A percentile compares a stretch with the other conserved stretches of the same genome.
Evolutionary conservation across 2,888 invertebrate species (phyloP).

Genomic region (Cantharis rufa): DNA sequence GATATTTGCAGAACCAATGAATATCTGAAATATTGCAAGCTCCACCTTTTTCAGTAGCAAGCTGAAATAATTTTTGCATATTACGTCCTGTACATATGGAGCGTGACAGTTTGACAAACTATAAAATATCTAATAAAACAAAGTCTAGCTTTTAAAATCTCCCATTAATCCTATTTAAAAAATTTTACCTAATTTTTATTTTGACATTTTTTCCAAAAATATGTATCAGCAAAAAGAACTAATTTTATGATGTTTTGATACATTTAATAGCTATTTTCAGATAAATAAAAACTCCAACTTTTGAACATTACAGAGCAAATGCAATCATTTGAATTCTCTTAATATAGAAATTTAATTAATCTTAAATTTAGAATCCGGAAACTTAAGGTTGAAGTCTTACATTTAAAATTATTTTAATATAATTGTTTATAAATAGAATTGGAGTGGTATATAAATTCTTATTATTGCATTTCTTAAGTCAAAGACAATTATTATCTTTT

Average conservation of each 20-base stretch:
- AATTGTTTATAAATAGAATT: neutral
- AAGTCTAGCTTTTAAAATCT: slow-evolving; percentile 29
- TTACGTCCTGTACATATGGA: slow-evolving; percentile 18
- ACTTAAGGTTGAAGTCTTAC: neutral
- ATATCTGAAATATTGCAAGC: neutral
- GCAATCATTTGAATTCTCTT: neutral
- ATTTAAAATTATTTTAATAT: neutral
- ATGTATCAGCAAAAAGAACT: slow-evolving; percentile 14
- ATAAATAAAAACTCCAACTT: neutral
- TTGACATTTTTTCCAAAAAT: slow-evolving; percentile 19
- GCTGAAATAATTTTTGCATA: slow-evolving; percentile 26
- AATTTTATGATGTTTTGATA: slow-evolving; percentile 22
- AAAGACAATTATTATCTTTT: neutral
- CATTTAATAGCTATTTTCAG: neutral
- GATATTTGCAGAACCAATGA: slow-evolving; percentile 20
- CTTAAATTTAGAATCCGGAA: neutral
- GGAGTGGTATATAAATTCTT: neutral
- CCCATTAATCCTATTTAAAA: slow-evolving; percentile 29
- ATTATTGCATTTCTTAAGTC: neutral
- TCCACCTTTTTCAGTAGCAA: slow-evolving; percentile 20
- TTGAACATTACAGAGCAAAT: neutral
- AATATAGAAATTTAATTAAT: neutral
- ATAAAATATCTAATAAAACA: slow-evolving; percentile 35
- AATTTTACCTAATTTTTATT: slow-evolving; percentile 20
- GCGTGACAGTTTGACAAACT: slow-evolving; percentile 29